Conservation (phyloP, 23 tunicate genomes). For the Corella eumyota region DNA sequence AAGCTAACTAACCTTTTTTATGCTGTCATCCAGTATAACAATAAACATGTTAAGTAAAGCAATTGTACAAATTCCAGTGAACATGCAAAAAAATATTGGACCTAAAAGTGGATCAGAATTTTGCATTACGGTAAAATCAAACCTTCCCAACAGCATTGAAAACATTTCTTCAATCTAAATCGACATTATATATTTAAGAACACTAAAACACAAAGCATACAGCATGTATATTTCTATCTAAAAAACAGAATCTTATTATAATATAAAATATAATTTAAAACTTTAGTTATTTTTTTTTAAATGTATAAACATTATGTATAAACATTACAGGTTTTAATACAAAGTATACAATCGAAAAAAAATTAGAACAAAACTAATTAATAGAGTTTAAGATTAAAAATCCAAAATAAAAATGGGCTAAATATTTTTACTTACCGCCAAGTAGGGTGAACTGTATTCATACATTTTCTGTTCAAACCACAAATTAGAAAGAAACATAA, state of each 20-base stretch:
- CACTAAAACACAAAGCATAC: not conserved
- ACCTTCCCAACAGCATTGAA: conserved; percentile 70
- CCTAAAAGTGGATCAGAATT: conserved; percentile 59
- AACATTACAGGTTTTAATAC: too few species aligned
- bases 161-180: conserved; percentile 68
- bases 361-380: not conserved
- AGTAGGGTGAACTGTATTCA: conserved; percentile 26
- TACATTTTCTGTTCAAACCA: conserved; percentile 90
- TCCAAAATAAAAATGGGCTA: not conserved
- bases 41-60: conserved; percentile 71
- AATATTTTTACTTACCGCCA: conserved; percentile 31
- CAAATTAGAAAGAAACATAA: conserved; percentile 40
- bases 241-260: too few species aligned
- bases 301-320: too few species aligned
- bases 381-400: not conserved
- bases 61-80: conserved; percentile 38
- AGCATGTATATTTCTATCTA: not conserved
- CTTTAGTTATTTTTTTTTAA: too few species aligned
- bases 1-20: conserved; percentile 57
- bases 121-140: conserved; percentile 68
- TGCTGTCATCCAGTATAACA: conserved; percentile 68
- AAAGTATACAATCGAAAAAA: too few species aligned
- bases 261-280: too few species aligned
- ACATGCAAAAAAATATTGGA: conserved; percentile 58
- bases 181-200: too few species aligned